phyloP scores from a whole-genome alignment of 2,797 vertebrate species.

The Chaenodraco wilsoni region DNA sequence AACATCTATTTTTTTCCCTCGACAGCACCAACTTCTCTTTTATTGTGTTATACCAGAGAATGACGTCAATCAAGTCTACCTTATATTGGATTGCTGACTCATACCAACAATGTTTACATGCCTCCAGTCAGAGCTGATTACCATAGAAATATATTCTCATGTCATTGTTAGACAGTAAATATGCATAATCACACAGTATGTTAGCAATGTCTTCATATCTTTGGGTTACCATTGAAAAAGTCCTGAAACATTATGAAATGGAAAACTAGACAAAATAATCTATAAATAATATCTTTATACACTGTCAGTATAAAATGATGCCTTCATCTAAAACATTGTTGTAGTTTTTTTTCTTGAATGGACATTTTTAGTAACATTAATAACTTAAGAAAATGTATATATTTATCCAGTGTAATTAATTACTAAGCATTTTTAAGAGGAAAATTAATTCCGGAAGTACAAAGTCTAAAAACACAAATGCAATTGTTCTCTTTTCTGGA shows the following conservation, averaged over 20 bases:
- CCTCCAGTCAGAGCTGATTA: constrained; percentile 15
- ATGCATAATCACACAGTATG: not conserved
- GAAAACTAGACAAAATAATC: too few species aligned
- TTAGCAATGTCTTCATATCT: not conserved
- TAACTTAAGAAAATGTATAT: too few species aligned
- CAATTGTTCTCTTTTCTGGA: too few species aligned
- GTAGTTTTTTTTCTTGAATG: too few species aligned
- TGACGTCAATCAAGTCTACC: constrained; percentile 24
- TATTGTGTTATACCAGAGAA: constrained; percentile 18
- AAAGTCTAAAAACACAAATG: too few species aligned
- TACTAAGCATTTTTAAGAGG: too few species aligned
- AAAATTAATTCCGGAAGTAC: too few species aligned
- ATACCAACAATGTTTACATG: constrained; percentile 11
- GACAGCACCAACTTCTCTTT: not conserved
- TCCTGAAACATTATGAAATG: not conserved
- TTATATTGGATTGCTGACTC: constrained; percentile 27
- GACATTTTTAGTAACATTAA: too few species aligned
- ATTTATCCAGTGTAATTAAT: too few species aligned
- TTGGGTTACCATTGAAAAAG: not conserved
- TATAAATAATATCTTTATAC: too few species aligned
- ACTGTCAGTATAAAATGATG: too few species aligned
- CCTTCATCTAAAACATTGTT: too few species aligned
- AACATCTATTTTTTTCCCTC: constrained; percentile 25
- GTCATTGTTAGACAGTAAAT: not conserved
- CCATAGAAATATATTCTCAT: not conserved